A percentile compares a stretch with the other conserved stretches of the same genome.
phyloP scores from a whole-genome alignment of 2,888 invertebrate species.

The Morpho helenor region DNA sequence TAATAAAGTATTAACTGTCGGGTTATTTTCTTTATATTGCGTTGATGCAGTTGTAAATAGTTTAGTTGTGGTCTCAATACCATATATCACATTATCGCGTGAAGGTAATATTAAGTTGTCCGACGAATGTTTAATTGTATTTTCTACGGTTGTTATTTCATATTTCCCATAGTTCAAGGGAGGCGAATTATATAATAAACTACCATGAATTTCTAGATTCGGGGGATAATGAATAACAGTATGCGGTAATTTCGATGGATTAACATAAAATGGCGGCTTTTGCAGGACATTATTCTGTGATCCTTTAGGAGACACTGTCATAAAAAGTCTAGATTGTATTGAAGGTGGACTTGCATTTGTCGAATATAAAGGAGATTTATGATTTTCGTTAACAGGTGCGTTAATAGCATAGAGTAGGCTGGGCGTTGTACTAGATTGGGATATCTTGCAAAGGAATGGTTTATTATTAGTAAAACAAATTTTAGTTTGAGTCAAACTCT shows the following conservation, averaged over 20 bases:
- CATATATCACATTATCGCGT: neutral
- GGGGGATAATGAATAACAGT: neutral
- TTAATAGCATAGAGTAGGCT: neutral
- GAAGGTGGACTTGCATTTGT: neutral
- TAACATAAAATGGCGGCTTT: neutral
- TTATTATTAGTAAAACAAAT: conserved; percentile 4
- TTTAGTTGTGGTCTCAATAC: neutral
- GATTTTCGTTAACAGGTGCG: neutral
- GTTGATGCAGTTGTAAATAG: neutral
- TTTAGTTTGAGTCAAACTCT: neutral
- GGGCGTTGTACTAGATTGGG: neutral
- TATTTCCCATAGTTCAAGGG: neutral
- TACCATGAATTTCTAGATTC: neutral
- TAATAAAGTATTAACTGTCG: neutral
- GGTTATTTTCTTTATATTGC: neutral
- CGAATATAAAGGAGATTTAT: neutral
- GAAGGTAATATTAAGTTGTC: conserved; percentile 2
- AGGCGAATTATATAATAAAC: conserved; percentile 3
- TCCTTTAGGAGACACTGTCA: neutral
- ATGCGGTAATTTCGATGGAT: neutral
- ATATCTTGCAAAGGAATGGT: neutral
- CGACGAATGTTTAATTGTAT: conserved; percentile 2
- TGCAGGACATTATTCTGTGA: neutral
- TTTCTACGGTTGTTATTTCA: conserved; percentile 5
- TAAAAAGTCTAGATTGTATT: neutral